Conservation (phyloP, 2,113 vertebrate species). For the Phrynocephalus versicolor region DNA sequence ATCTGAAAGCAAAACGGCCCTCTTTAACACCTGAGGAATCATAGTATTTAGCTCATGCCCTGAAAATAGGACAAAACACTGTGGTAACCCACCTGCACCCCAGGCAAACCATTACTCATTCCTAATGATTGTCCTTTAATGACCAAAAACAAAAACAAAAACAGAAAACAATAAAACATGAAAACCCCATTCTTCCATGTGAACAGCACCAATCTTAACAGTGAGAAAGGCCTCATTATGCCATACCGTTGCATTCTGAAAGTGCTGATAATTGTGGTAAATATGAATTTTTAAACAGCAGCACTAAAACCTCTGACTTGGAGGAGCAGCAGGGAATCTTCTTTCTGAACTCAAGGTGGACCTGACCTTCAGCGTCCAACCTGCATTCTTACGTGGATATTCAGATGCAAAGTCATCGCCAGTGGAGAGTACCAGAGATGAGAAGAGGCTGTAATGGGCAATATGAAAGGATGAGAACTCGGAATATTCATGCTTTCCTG, state of each 20-base stretch:
- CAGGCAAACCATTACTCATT: constrained; percentile 16
- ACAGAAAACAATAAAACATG: too few species aligned
- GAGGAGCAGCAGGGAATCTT: not conserved
- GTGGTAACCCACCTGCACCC: not conserved
- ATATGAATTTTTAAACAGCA: not conserved
- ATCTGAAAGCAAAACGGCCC: not conserved
- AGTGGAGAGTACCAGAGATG: not conserved
- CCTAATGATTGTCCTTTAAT: constrained; percentile 29
- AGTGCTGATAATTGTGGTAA: constrained; percentile 15
- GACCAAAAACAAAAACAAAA: not conserved
- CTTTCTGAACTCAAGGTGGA: constrained; percentile 7
- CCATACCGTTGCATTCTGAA: not conserved
- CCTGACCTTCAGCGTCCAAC: constrained; percentile 12
- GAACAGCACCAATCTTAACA: not conserved
- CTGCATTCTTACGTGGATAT: not conserved
- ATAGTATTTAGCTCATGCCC: not conserved
- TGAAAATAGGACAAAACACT: not conserved
- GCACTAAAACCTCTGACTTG: not conserved
- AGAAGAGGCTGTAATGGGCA: not conserved
- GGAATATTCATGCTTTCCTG: constrained; percentile 26
- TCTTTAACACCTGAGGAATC: not conserved
- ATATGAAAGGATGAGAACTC: not conserved
- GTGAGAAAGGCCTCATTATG: not conserved
- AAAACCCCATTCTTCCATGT: not conserved
- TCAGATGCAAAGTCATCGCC: constrained; percentile 4